These are phyloP conservation scores for Drosophila rubida DNA, from an alignment of 2,888 invertebrate genomes.

Conservation along the genomic window DNA sequence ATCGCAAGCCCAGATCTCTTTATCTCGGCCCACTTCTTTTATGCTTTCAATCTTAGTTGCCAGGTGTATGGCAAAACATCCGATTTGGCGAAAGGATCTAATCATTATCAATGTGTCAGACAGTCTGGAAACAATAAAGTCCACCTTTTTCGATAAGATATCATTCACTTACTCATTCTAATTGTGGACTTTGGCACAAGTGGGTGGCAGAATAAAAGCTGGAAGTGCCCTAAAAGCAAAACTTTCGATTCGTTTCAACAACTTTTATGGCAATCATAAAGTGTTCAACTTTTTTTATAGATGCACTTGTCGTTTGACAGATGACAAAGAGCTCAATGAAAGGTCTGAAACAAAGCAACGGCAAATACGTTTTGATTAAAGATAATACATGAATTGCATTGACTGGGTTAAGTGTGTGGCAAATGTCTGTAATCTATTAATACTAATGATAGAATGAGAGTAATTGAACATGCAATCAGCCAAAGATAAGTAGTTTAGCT, in stretches of 20 bases:
- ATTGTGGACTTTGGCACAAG: slow-evolving; percentile 35
- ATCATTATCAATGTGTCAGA: slow-evolving; percentile 24
- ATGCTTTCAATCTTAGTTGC: neutral
- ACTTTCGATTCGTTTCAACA: slow-evolving; percentile 20
- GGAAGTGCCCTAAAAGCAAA: slow-evolving; percentile 5
- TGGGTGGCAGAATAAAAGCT: neutral
- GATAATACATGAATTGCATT: slow-evolving; percentile 35
- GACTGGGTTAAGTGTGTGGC: slow-evolving; percentile 11
- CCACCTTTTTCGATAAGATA: slow-evolving; percentile 35
- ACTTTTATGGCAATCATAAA: slow-evolving; percentile 23
- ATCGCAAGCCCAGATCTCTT: neutral
- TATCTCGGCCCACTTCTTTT: neutral
- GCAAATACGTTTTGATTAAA: slow-evolving; percentile 4
- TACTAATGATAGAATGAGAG: neutral
- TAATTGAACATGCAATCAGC: slow-evolving; percentile 10
- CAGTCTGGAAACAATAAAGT: slow-evolving; percentile 20
- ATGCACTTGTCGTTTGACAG: slow-evolving; percentile 8
- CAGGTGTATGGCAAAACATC: slow-evolving; percentile 12
- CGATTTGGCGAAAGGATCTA: slow-evolving; percentile 1
- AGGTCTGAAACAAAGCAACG: slow-evolving; percentile 8
- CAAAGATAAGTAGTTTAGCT: slow-evolving; percentile 13
- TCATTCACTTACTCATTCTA: slow-evolving; percentile 27
- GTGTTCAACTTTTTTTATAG: slow-evolving; percentile 13
- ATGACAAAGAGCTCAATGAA: slow-evolving; percentile 40
- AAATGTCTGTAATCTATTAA: slow-evolving; percentile 15